A percentile compares a stretch with the other conserved stretches of the same genome.
These are phyloP conservation scores for Sinhomidia bicolor DNA, from an alignment of 2,888 invertebrate species.

Conservation along the genomic window DNA sequence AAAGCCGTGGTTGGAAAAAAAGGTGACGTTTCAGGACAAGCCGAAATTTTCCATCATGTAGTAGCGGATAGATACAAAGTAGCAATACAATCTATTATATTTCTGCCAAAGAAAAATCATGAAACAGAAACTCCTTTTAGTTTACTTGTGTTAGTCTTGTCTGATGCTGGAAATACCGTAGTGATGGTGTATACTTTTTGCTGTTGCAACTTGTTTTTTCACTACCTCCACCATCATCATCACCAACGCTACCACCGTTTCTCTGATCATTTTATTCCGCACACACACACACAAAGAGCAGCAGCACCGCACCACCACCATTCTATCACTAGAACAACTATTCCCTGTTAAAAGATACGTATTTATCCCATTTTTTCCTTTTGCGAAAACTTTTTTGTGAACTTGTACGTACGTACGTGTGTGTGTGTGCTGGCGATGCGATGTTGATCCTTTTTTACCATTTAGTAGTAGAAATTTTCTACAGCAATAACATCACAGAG, in stretches of 20 bases:
- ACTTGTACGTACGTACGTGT: not conserved
- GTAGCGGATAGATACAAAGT: too few species aligned
- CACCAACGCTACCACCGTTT: not conserved
- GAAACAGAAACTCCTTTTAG: not conserved
- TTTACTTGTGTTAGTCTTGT: not conserved
- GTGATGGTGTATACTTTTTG: too few species aligned
- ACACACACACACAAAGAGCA: too few species aligned
- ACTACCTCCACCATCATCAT: not conserved
- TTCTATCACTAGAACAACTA: constrained; percentile 20
- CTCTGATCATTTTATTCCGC: not conserved
- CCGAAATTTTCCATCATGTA: constrained; percentile 26
- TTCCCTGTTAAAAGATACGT: constrained; percentile 15
- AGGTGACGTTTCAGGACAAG: constrained; percentile 39
- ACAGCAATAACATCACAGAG: not conserved
- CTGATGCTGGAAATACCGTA: not conserved
- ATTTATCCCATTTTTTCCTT: constrained; percentile 30
- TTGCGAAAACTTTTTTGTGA: constrained; percentile 11
- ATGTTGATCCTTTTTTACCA: constrained; percentile 18
- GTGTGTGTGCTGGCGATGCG: not conserved
- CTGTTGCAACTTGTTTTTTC: constrained; percentile 6
- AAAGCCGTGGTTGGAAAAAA: not conserved
- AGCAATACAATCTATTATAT: too few species aligned
- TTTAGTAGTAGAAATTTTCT: constrained; percentile 30
- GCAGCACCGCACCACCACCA: not conserved
- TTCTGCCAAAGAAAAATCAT: constrained; percentile 40